A percentile compares a stretch with the other conserved stretches of the same genome.
Evolutionary conservation across 1,140 invertebrate genomes (phyloP).

Genomic region (Bombus fervidus): DNA sequence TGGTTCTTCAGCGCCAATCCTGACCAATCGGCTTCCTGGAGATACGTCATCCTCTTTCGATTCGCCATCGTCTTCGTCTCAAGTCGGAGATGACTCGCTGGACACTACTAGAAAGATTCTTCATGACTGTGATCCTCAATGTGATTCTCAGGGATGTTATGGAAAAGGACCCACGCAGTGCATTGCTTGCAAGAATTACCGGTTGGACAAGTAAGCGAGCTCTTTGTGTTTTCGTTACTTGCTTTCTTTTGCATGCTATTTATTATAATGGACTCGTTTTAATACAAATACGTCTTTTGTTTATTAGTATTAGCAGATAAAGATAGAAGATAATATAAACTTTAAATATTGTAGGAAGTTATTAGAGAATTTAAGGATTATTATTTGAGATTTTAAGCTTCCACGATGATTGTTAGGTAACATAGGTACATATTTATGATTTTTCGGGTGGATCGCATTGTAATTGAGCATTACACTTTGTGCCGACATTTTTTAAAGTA

Average conservation of each 20-base stretch:
- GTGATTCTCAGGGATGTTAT: conserved; percentile 91
- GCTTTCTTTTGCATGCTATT: not conserved
- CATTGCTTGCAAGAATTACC: conserved; percentile 90
- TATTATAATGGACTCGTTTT: not conserved
- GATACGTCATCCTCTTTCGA: conserved; percentile 64
- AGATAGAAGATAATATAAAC: too few relatives aligned
- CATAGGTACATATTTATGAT: too few relatives aligned
- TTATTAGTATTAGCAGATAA: not conserved
- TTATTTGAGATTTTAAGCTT: too few relatives aligned
- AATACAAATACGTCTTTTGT: not conserved
- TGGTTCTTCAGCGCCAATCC: conserved; percentile 81
- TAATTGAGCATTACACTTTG: too few relatives aligned
- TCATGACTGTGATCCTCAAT: conserved; percentile 91
- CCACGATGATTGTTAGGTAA: too few relatives aligned
- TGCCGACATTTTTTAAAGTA: too few relatives aligned
- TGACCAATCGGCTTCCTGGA: conserved; percentile 77
- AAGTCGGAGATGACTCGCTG: conserved; percentile 67
- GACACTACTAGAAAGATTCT: conserved; percentile 86
- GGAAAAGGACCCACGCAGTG: conserved; percentile 91
- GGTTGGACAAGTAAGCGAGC: conserved; percentile 88
- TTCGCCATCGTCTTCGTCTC: conserved; percentile 48
- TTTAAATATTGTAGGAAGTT: not conserved
- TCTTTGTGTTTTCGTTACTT: not conserved
- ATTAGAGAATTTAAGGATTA: not conserved
- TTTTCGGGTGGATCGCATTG: too few relatives aligned